Percentiles rank a stretch among this genome's conserved stretches.
Evolutionary conservation across 1,140 invertebrate genomes (phyloP).

Genomic region (Octopus sinensis): DNA sequence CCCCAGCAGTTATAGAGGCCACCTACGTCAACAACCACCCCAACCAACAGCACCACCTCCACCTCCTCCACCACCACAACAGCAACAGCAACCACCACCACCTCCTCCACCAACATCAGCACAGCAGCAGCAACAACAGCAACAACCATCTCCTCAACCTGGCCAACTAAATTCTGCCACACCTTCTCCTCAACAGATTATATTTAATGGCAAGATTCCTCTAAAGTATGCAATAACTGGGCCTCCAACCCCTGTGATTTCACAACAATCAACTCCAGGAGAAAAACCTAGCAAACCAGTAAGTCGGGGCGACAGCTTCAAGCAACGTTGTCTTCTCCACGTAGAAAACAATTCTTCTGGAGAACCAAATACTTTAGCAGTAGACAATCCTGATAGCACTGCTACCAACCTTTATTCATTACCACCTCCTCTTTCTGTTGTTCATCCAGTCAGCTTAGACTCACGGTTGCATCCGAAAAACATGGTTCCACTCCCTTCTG

Average conservation of each 20-base stretch:
- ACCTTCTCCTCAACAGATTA: constrained; percentile 26
- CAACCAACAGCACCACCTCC: constrained; percentile 17
- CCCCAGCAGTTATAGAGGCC: constrained; percentile 27
- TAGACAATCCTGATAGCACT: constrained; percentile 27
- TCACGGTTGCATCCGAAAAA: not conserved
- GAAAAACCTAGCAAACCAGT: constrained; percentile 31
- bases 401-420: not conserved
- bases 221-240: constrained; percentile 6
- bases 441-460: not conserved
- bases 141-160: constrained; percentile 17
- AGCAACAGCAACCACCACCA: constrained; percentile 19
- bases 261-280: constrained; percentile 15
- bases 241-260: not conserved
- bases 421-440: constrained; percentile 5
- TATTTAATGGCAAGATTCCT: constrained; percentile 18
- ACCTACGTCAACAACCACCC: constrained; percentile 13
- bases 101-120: constrained; percentile 22
- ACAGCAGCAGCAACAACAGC: constrained; percentile 20
- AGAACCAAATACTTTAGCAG: constrained; percentile 29
- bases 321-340: constrained; percentile 21
- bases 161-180: constrained; percentile 19
- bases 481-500: not conserved
- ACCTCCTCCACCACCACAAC: constrained; percentile 21
- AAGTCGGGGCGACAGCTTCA: constrained; percentile 46
- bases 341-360: constrained; percentile 25